These are phyloP conservation scores for cat (Felis catus) DNA, from an alignment of 2,113 vertebrate genomes.

Conservation along the genomic window DNA sequence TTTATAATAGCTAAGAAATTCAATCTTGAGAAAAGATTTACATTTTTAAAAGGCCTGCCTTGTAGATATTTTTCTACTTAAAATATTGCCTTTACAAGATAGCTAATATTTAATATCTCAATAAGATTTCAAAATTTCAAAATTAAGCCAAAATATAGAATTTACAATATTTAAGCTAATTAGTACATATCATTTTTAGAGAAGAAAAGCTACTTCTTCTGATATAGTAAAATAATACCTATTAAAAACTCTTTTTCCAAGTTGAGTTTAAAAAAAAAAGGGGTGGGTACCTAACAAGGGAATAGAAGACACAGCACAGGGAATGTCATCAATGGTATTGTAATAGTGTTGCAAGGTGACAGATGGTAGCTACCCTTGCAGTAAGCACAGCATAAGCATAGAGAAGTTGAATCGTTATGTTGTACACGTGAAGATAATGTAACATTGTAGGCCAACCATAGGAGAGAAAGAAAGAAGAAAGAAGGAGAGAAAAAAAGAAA, in stretches of 20 bases:
- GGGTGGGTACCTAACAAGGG: not conserved
- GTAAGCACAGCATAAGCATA: not conserved
- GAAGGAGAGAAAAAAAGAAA: too few relatives aligned
- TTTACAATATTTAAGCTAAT: not conserved
- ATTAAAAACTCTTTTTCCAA: slow-evolving; percentile 11
- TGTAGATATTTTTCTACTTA: not conserved
- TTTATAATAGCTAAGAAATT: not conserved
- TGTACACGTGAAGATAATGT: not conserved
- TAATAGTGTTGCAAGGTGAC: not conserved
- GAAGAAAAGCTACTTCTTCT: not conserved
- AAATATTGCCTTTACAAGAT: not conserved
- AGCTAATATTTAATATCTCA: not conserved
- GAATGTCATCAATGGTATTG: not conserved
- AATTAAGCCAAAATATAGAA: not conserved
- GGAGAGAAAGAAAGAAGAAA: not conserved
- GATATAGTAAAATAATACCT: not conserved
- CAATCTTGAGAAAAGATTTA: slow-evolving; percentile 6
- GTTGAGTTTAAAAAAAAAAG: not conserved
- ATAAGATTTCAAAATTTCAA: slow-evolving; percentile 25
- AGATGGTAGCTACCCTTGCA: not conserved
- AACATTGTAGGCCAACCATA: not conserved
- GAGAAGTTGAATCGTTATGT: not conserved
- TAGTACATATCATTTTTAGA: not conserved
- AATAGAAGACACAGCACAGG: not conserved
- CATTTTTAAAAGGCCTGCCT: not conserved